These are phyloP conservation scores for Acleris holmiana DNA, from an alignment of 2,888 invertebrate species.

Conservation along the genomic window DNA sequence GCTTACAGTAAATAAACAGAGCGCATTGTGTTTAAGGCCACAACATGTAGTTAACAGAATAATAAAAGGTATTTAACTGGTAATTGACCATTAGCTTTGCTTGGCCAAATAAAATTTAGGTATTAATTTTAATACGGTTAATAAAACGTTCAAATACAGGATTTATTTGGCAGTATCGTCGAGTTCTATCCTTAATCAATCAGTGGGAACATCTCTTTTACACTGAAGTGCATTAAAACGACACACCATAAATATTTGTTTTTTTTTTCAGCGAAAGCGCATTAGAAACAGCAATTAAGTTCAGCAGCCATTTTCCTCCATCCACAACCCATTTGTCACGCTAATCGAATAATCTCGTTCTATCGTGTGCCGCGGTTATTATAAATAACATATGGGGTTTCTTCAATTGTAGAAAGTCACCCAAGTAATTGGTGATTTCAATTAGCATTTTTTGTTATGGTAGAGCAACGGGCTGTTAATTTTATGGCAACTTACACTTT, in stretches of 20 bases:
- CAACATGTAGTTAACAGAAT: slow-evolving; percentile 1
- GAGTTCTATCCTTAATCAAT: too few species aligned
- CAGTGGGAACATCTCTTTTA: background rate
- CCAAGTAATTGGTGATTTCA: slow-evolving; percentile 68
- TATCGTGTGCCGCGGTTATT: slow-evolving; percentile 57
- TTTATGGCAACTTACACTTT: slow-evolving; percentile 73
- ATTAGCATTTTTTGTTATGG: slow-evolving; percentile 70
- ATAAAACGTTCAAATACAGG: too few species aligned
- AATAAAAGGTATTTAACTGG: background rate
- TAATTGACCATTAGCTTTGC: background rate
- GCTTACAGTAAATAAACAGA: slow-evolving; percentile 24
- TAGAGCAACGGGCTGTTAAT: slow-evolving; percentile 58
- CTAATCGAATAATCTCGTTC: slow-evolving; percentile 42
- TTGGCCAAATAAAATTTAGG: slow-evolving; percentile 2
- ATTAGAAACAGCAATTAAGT: slow-evolving; percentile 1
- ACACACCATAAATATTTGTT: background rate
- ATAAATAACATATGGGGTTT: slow-evolving; percentile 55
- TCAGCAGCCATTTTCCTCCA: slow-evolving; percentile 36
- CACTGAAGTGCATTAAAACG: slow-evolving; percentile 9
- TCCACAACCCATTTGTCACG: slow-evolving; percentile 42
- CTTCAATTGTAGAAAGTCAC: slow-evolving; percentile 49
- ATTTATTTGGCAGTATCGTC: too few species aligned
- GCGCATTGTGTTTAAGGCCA: slow-evolving; percentile 2
- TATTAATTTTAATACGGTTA: background rate
- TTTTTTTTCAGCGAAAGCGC: background rate